These are phyloP conservation scores for Eudasyphora cyanicolor DNA, from an alignment of 2,888 invertebrate species.

Conservation along the genomic window DNA sequence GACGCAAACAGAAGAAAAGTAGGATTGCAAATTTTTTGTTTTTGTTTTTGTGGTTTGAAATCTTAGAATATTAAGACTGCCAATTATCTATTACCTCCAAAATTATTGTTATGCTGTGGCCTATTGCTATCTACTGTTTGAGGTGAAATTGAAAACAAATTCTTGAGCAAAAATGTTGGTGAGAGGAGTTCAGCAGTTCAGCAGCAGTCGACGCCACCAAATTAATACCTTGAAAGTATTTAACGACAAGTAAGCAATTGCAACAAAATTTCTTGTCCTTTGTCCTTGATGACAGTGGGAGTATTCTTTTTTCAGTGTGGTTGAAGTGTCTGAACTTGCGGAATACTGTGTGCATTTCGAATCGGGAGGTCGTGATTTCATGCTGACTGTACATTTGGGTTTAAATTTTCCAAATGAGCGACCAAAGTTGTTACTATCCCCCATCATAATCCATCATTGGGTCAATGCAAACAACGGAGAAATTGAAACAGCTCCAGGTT, in stretches of 20 bases:
- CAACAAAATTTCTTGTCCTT: neutral
- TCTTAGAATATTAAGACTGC: no score
- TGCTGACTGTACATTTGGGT: slow-evolving; percentile 84
- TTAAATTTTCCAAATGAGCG: slow-evolving; percentile 89
- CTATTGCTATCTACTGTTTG: neutral
- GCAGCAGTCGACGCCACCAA: slow-evolving; percentile 83
- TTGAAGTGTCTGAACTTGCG: slow-evolving; percentile 85
- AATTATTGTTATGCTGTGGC: no score
- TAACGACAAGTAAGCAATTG: slow-evolving; percentile 85
- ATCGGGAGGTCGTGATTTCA: slow-evolving; percentile 84
- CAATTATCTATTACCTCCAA: no score
- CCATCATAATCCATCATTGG: slow-evolving; percentile 87
- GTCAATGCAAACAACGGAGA: slow-evolving; percentile 85
- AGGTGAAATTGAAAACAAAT: slow-evolving; percentile 13
- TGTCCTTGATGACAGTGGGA: no score
- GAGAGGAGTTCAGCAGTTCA: slow-evolving; percentile 55
- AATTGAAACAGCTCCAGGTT: slow-evolving; percentile 87
- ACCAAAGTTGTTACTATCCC: slow-evolving; percentile 85
- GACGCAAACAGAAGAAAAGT: no score
- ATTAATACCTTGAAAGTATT: slow-evolving; percentile 91
- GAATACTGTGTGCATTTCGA: slow-evolving; percentile 88
- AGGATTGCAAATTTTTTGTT: no score
- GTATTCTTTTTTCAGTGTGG: slow-evolving; percentile 81
- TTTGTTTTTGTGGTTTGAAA: no score
- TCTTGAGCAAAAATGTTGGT: slow-evolving; percentile 49